Conservation (phyloP, 2,888 invertebrate species). For the Hofmannophila pseudospretella region DNA sequence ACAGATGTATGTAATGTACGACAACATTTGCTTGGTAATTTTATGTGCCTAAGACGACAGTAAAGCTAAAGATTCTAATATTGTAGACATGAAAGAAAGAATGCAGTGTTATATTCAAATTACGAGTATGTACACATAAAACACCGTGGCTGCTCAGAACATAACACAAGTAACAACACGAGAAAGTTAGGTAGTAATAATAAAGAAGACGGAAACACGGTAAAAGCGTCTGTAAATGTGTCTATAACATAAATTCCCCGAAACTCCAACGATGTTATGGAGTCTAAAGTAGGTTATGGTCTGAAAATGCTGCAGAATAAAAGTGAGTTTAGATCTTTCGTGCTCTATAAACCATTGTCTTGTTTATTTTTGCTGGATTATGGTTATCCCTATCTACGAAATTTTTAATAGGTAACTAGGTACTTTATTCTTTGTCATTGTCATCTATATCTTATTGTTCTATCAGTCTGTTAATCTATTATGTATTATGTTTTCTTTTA, state of each 20-base stretch:
- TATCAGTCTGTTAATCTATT: too few species aligned
- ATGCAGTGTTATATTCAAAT: slow-evolving; percentile 9
- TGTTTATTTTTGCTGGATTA: too few species aligned
- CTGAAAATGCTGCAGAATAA: not conserved
- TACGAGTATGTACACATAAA: slow-evolving; percentile 5
- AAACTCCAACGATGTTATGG: slow-evolving; percentile 3
- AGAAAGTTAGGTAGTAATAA: slow-evolving; percentile 2
- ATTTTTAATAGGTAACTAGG: too few species aligned
- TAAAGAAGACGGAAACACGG: slow-evolving; percentile 5
- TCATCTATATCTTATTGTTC: too few species aligned
- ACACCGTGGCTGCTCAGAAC: slow-evolving; percentile 2
- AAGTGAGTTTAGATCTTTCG: too few species aligned
- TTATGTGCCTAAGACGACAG: slow-evolving; percentile 17
- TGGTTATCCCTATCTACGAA: too few species aligned
- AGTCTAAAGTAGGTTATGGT: slow-evolving; percentile 4
- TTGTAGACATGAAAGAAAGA: slow-evolving; percentile 4
- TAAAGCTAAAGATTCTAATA: slow-evolving; percentile 12
- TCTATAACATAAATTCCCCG: slow-evolving; percentile 10
- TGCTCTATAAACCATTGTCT: too few species aligned
- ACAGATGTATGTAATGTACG: slow-evolving; percentile 3
- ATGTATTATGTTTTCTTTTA: too few species aligned
- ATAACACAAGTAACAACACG: slow-evolving; percentile 2
- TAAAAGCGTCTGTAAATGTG: slow-evolving; percentile 3
- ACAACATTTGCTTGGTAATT: slow-evolving; percentile 28
- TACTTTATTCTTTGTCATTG: too few species aligned